Conservation (phyloP, 2,113 vertebrate species). For the Anseranas semipalmata region DNA sequence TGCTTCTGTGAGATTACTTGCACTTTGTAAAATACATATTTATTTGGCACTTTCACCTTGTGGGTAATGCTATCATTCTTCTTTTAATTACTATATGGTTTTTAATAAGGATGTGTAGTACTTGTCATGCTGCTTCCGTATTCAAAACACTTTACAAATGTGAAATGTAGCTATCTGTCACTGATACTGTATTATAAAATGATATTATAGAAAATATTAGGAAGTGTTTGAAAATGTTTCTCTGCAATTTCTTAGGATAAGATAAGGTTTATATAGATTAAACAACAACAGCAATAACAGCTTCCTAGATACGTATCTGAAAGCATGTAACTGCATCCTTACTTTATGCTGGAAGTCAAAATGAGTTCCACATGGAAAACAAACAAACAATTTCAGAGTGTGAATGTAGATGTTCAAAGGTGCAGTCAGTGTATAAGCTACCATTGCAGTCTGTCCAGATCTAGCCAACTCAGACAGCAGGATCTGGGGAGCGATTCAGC, state of each 20-base stretch:
- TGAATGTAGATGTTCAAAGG: neutral
- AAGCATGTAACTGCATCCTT: neutral
- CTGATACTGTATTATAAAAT: neutral
- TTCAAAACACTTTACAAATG: neutral
- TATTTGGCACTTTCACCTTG: slow-evolving; percentile 30
- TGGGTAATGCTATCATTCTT: neutral
- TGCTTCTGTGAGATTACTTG: neutral
- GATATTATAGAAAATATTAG: neutral
- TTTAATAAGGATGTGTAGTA: neutral
- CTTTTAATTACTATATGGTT: slow-evolving; percentile 17
- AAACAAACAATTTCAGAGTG: neutral
- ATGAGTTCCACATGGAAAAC: neutral
- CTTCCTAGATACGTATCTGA: neutral
- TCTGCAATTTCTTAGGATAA: neutral
- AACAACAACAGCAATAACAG: neutral
- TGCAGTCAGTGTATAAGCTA: neutral
- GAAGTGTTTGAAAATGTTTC: neutral
- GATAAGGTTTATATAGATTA: neutral
- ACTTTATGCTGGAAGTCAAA: neutral
- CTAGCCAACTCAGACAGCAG: neutral
- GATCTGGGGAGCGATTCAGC: neutral
- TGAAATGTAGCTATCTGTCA: neutral
- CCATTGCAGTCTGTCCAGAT: neutral
- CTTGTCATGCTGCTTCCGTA: neutral
- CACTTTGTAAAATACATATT: slow-evolving; percentile 30